phyloP scores from a whole-genome alignment of 2,888 invertebrate genomes.

The Stenodema calcarata region DNA sequence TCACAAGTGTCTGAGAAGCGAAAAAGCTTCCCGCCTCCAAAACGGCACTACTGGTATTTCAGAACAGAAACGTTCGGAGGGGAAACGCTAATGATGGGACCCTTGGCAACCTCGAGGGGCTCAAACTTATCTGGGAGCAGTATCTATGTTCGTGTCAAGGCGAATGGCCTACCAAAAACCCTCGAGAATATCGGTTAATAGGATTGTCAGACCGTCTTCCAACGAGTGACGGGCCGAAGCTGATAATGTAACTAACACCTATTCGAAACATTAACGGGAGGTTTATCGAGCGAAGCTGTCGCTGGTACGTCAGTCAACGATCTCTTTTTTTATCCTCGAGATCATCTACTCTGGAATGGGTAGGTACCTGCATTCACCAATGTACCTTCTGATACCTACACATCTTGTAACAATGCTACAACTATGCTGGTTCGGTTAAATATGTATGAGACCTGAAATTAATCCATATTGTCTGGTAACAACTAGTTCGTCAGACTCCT shows the following conservation, averaged over 20 bases:
- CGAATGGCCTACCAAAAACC: conserved; percentile 3
- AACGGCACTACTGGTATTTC: conserved; percentile 10
- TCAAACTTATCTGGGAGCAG: conserved; percentile 5
- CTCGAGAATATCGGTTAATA: conserved; percentile 5
- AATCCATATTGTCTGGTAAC: too few species aligned
- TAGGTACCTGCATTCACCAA: too few species aligned
- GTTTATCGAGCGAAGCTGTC: conserved; percentile 13
- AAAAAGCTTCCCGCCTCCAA: background rate
- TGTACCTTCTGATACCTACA: too few species aligned
- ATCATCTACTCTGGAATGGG: too few species aligned
- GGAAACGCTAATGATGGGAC: background rate
- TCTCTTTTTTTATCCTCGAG: background rate
- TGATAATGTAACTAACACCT: conserved; percentile 36
- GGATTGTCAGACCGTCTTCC: conserved; percentile 26
- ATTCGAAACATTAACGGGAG: background rate
- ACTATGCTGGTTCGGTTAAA: too few species aligned
- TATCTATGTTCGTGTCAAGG: background rate
- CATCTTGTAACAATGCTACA: too few species aligned
- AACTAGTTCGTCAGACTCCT: too few species aligned
- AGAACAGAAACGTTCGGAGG: background rate
- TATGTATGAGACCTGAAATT: too few species aligned
- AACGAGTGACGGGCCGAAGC: background rate
- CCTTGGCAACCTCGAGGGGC: background rate
- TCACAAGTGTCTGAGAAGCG: too few species aligned
- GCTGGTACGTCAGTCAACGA: background rate